Conservation (phyloP, 2,888 invertebrate species). For the Merodon equestris region DNA sequence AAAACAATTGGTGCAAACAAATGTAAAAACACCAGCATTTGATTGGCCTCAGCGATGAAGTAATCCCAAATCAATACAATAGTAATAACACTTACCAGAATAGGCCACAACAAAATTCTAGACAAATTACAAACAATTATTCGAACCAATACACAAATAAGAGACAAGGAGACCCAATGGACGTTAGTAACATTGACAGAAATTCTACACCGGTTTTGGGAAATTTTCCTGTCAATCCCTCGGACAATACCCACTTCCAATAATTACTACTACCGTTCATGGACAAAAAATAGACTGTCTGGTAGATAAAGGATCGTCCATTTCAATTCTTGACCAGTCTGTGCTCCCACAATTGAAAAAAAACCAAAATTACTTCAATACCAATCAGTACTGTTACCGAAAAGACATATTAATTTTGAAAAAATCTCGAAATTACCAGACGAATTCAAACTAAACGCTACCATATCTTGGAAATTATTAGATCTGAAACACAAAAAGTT, state of each 20-base stretch:
- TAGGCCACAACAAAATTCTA: no score
- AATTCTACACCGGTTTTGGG: neutral
- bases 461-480: constrained; percentile 18
- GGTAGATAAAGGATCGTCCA: constrained; percentile 29
- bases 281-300: constrained; percentile 20
- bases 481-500: constrained; percentile 20
- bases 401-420: constrained; percentile 8
- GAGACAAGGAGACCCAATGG: no score
- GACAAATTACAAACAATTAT: no score
- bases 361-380: constrained; percentile 9
- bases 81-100: no score
- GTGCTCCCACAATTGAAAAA: no score
- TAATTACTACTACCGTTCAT: constrained; percentile 19
- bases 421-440: constrained; percentile 25
- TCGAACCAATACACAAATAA: no score
- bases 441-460: constrained; percentile 18
- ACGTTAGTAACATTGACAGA: constrained; percentile 12
- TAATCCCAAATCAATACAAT: no score
- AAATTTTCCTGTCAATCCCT: constrained; percentile 24
- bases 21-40: no score
- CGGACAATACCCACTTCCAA: constrained; percentile 29
- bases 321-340: no score
- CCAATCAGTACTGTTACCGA: constrained; percentile 19
- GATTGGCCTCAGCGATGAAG: no score
- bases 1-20: no score